These are phyloP conservation scores for Imbricaverruca yamaguchii DNA, from an alignment of 2,888 invertebrate genomes.

Conservation along the genomic window DNA sequence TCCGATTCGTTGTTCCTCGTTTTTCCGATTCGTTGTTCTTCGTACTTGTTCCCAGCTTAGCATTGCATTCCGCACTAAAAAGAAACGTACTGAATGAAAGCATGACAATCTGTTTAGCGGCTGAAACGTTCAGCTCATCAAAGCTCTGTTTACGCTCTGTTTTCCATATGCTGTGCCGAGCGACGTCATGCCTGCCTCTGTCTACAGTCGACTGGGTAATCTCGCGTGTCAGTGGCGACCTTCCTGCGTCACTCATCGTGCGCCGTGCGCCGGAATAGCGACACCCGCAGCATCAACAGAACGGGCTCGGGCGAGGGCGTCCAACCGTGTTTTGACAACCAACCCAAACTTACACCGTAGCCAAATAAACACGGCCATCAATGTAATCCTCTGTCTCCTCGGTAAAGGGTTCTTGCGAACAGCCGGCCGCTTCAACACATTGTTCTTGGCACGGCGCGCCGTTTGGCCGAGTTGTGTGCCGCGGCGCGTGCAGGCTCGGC, in stretches of 20 bases:
- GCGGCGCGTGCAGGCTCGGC: not conserved
- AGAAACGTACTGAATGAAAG: no score
- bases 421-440: not conserved
- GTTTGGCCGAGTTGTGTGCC: not conserved
- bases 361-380: conserved; percentile 16
- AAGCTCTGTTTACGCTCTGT: no score
- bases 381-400: conserved; percentile 20
- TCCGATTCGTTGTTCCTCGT: no score
- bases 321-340: conserved; percentile 15
- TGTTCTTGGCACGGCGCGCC: conserved; percentile 9
- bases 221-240: not conserved
- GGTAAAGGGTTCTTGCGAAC: conserved; percentile 19
- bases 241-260: conserved; percentile 14
- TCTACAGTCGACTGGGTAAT: not conserved
- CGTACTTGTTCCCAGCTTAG: no score
- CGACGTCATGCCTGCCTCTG: no score
- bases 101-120: no score
- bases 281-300: conserved; percentile 16
- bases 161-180: no score
- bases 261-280: conserved; percentile 10
- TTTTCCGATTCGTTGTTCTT: no score
- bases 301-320: not conserved
- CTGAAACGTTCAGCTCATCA: no score
- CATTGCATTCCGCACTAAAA: no score
- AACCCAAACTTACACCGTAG: conserved; percentile 14